Evolutionary conservation across 1,140 invertebrate species (phyloP).

Genomic region (Orchestia grillus): DNA sequence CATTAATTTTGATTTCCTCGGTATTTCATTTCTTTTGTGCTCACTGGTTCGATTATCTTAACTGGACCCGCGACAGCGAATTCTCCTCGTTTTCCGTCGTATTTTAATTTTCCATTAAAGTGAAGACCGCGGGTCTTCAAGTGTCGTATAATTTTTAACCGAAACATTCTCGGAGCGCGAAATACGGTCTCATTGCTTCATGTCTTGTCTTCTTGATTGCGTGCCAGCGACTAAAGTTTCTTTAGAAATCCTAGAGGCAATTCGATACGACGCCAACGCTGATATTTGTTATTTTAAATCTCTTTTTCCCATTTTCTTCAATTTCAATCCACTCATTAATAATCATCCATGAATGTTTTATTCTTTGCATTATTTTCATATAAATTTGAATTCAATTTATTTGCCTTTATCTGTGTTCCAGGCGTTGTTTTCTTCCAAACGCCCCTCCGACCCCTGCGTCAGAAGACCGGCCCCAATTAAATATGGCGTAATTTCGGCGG

Average conservation of each 20-base stretch:
- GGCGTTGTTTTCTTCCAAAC: not conserved
- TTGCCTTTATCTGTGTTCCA: not conserved
- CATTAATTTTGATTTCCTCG: not conserved
- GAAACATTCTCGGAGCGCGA: too few relatives aligned
- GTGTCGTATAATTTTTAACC: not conserved
- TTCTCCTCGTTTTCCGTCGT: not conserved
- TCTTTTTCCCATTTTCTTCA: too few relatives aligned
- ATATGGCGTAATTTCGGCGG: constrained; percentile 37
- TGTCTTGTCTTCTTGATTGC: too few relatives aligned
- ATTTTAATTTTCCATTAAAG: not conserved
- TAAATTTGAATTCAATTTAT: not conserved
- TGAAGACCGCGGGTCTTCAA: not conserved
- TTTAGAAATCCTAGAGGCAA: too few relatives aligned
- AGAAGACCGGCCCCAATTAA: not conserved
- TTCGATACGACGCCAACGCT: too few relatives aligned
- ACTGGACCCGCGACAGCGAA: not conserved
- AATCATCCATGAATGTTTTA: not conserved
- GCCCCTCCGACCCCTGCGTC: not conserved
- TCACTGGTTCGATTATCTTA: not conserved
- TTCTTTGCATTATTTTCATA: not conserved
- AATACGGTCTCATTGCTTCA: too few relatives aligned
- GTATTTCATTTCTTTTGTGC: not conserved
- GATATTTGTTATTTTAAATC: too few relatives aligned
- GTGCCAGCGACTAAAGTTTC: too few relatives aligned
- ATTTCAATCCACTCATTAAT: not conserved